Base-by-base conservation (phyloP, 2,113 vertebrate species). In the Ardeotis arabs region DNA sequence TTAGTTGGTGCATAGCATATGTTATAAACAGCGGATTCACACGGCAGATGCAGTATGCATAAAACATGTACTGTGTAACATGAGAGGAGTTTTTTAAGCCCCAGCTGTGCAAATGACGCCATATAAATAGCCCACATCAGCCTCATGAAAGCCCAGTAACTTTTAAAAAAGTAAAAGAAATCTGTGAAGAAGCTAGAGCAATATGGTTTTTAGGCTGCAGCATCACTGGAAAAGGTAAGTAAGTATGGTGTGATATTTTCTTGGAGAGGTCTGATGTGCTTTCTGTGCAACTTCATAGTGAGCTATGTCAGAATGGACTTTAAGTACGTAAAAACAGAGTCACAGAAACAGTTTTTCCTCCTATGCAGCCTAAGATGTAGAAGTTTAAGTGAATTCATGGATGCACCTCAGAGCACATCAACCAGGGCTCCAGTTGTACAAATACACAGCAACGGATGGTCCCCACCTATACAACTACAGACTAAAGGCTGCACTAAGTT, bases 61-160 rank as follows among this genome's bases (percentile, higher is more conserved):
- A 50, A 90, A 81, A 47, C 0, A 0, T 27, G 6, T 5, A 19
- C 3, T 68, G 3, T n/a, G 21, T 29, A 58, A 41, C 12, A 41
- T 41, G 33, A 74, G 15, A 70, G 8, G 16, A 79, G 21, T 4
- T 76, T 81, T 74, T 69, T 53, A 76, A 80, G 10, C 10, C 33
- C 7, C 22, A 73, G 0, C 4, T 70, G 18, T 35, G 18, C 4
- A 82, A 59, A 75, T 12, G 4, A 8, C 78, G 15, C 3, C 14
- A 11, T n/a, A 50, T 18, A 56, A 4, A 8, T 24, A 74, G 22
- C 14, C 8, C 20, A 45, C 14, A 76, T 37, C 21, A 53, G 7
- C 25, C 22, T 80, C 10, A 3, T 10, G n/a, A 77, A 90, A 80
- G 27, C 7, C 49, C 13, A 27, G 29, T 16, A 62, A 35, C 13